Base-by-base conservation (phyloP, 2,113 vertebrate species). In the Myotis brandtii region DNA sequence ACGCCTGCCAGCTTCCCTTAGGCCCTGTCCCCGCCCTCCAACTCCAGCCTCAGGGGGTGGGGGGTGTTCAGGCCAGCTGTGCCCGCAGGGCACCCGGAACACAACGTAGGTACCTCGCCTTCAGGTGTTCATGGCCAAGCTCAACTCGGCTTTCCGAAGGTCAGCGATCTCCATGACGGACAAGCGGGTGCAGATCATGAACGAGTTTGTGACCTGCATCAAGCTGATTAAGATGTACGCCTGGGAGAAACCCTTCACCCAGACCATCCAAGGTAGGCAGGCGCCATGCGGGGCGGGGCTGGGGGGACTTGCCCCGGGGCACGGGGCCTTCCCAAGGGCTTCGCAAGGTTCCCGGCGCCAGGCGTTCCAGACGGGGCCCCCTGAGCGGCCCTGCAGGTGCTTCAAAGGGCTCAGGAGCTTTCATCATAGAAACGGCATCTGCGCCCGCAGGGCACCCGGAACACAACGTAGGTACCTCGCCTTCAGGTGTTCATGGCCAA, bases 181-280 rank as follows among this genome's bases (percentile, higher is more conserved):
- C 96, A 98, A 91, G 46, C 97, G 98, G 5, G 98, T 99, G 75
- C 98, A 98, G 94, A 98, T 98, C 48, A 99, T 98, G 98, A 99
- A 98, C 52, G 98, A 99, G 96, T 97, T 99, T 96, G 98, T 99
- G 92, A 99, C 93, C 86, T 98, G 98, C 97, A 98, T 99, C 95
- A 99, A 99, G 96, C 98, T 99, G 59, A 99, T 99, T 97, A 99
- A 98, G 97, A 99, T 98, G 98, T 99, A 99, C 0, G 98, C 98
- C 46, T 99, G 99, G 98, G 99, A 99, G 97, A 98, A 97, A 59
- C 98, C 98, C 72, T 99, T 99, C 95, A 98, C 98, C 48, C 97
- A 98, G 82, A 97, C 96, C 67, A 98, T 99, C 70, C 87, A 86
- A 97, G 98, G 98, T 99, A 97, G 3, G 81, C 77, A 85, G 86